A percentile compares a stretch with the other conserved stretches of the same genome.
Conservation (phyloP, 2,113 vertebrate genomes). For the Pterocles gutturalis region DNA sequence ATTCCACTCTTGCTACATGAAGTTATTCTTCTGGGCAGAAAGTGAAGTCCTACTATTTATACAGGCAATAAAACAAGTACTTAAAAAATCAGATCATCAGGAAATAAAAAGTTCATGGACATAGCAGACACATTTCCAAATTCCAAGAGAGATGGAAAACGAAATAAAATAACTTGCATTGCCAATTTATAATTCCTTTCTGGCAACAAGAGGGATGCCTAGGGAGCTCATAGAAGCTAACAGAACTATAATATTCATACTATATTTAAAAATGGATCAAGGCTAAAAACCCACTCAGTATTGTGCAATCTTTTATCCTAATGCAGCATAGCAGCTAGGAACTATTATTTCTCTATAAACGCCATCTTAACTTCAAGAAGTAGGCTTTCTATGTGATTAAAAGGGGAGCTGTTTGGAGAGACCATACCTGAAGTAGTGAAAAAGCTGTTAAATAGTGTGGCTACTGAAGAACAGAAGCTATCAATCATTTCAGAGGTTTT, state of each 20-base stretch:
- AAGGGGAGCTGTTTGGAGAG: background rate
- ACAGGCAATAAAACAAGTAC: background rate
- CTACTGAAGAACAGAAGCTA: background rate
- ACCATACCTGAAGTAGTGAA: background rate
- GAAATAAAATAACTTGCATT: slow-evolving; percentile 30
- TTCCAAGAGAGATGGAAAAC: slow-evolving; percentile 24
- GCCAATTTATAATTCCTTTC: slow-evolving; percentile 35
- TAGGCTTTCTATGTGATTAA: background rate
- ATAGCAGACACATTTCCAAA: slow-evolving; percentile 18
- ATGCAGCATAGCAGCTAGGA: slow-evolving; percentile 1
- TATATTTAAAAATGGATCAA: slow-evolving; percentile 63
- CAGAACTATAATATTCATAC: slow-evolving; percentile 24
- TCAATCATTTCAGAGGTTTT: background rate
- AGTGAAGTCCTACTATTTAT: background rate
- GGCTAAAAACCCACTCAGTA: slow-evolving; percentile 5
- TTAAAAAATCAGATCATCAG: background rate
- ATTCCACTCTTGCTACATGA: background rate
- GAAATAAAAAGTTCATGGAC: background rate
- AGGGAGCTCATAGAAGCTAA: slow-evolving; percentile 42
- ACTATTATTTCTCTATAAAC: background rate
- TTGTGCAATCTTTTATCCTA: slow-evolving; percentile 22
- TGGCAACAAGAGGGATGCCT: slow-evolving; percentile 3
- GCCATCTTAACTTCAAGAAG: background rate
- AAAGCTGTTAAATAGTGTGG: background rate
- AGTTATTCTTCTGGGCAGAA: slow-evolving; percentile 12